Conservation (phyloP, 2,113 vertebrate species). For the Thermophis baileyi region DNA sequence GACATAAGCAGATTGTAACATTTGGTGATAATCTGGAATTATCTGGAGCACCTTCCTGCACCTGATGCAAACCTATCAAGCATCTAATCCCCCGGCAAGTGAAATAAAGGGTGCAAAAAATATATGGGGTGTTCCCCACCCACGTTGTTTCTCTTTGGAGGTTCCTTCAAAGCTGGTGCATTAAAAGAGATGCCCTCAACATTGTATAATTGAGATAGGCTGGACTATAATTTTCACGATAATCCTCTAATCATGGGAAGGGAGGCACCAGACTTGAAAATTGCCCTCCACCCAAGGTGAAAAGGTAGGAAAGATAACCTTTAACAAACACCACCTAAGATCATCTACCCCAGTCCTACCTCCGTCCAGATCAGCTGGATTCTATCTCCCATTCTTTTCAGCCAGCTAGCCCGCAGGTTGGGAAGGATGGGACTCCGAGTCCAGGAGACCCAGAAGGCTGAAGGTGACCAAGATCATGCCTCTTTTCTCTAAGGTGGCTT, state of each 20-base stretch:
- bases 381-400: neutral
- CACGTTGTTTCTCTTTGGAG: accelerated
- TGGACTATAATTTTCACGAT: neutral
- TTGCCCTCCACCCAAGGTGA: neutral
- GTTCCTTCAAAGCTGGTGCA: neutral
- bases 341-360: neutral
- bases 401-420: neutral
- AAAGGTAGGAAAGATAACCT: neutral
- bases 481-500: neutral
- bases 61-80: neutral
- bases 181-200: neutral
- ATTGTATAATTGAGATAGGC: neutral
- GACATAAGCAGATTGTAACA: neutral
- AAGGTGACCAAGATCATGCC: neutral
- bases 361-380: neutral
- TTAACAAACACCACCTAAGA: neutral
- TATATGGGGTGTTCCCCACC: neutral
- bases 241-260: neutral
- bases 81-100: neutral
- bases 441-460: neutral
- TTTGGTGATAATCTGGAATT: neutral
- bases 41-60: neutral
- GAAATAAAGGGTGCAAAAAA: neutral
- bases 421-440: neutral
- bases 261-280: neutral